phyloP scores from a whole-genome alignment of 2,797 vertebrate species.

The Muscicapa striata region DNA sequence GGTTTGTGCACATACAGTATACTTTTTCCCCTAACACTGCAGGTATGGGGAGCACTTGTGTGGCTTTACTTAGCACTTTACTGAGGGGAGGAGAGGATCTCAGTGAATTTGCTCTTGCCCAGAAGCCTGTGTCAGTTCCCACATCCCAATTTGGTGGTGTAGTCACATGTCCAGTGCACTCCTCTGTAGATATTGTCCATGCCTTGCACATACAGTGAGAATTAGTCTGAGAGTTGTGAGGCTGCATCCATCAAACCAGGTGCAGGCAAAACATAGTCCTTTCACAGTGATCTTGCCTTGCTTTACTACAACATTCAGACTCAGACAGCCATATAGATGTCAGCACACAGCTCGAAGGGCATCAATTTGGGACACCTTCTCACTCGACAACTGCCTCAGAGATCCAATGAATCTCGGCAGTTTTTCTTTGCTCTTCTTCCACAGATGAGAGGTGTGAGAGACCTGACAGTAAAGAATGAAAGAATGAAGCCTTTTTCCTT shows the following conservation, averaged over 20 bases:
- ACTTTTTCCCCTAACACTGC: background rate
- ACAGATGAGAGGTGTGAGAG: background rate
- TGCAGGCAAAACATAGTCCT: background rate
- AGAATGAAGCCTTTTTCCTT: background rate
- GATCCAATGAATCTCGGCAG: background rate
- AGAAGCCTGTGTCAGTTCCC: background rate
- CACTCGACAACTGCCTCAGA: background rate
- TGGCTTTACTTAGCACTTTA: background rate
- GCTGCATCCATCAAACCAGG: background rate
- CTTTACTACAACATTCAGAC: background rate
- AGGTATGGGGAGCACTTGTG: background rate
- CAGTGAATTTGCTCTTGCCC: background rate
- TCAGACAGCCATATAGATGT: background rate
- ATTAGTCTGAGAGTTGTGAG: background rate
- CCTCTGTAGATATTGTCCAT: background rate
- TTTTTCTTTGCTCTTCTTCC: background rate
- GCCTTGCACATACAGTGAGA: background rate
- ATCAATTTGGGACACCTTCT: background rate
- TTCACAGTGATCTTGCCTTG: background rate
- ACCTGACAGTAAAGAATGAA: background rate
- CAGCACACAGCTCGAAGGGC: background rate
- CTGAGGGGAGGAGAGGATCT: background rate
- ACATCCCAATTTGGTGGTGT: background rate
- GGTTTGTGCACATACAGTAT: rapidly evolving
- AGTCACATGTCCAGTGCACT: rapidly evolving